Base-by-base conservation (phyloP, 1,140 invertebrate species). In the Ips typographus region DNA sequence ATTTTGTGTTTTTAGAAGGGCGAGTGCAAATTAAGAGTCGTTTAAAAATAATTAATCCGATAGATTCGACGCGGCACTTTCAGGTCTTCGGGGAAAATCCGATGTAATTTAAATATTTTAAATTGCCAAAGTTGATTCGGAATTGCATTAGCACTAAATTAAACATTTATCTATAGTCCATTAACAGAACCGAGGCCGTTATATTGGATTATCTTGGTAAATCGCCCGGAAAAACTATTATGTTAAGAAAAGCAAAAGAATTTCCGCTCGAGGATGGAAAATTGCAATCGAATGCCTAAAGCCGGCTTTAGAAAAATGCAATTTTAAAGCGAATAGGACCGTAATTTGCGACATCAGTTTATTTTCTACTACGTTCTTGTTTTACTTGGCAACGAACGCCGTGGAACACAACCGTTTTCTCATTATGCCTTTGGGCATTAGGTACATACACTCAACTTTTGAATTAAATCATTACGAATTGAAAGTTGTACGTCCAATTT, bases 141-240 rank as follows among this genome's bases (percentile, higher is more conserved):
- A 63, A 55, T 70, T 58, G 52, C 60, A 70, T 70, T 70, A 70
- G 68, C 56, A 59, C 60, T 70, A 70, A 70, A 70, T 70, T 70
- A 70, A 70, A 70, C 68, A 70, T 62, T 70, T 70, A 70, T 70
- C 68, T 53, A 47, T 70, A 70, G 60, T 70, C 71, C 71, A 72
- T 72, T 72, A 72, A 65, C 71, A 57, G 59, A 68, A 59, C 59
- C 66, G 68, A 64, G 41, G 64, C 68, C 64, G 69, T 72, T 70
- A 67, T 64, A 64, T 58, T 58, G 57, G 63, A 67, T 65, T 66
- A 70, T 72, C 68, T 60, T 64, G 65, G 42, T 70, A 72, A 72
- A 72, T 72, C 68, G 71, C 61, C 58, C 64, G 68, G 71, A 72
- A 72, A 72, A 72, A 69, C 68, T 70, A 70, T 70, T 70, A 70